Base-by-base conservation (phyloP, 2,797 vertebrate species). In the Syndactyla subalaris region DNA sequence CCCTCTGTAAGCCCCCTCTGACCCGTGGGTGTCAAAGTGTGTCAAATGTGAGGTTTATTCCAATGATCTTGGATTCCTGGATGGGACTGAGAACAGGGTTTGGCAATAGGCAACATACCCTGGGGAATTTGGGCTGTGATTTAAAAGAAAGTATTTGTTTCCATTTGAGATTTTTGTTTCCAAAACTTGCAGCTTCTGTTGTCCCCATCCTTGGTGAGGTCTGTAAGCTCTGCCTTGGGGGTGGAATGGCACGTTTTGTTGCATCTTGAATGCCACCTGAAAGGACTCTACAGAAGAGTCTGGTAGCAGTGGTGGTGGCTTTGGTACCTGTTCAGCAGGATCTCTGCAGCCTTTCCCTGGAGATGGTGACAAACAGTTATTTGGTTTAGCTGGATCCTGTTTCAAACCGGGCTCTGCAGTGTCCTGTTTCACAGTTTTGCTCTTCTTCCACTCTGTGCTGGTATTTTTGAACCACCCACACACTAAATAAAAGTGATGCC, bases 121-220 rank as follows among this genome's bases (percentile, higher is more conserved):
- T 26, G n/a, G 16, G 57, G 59, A 71, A 10, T 67, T 19, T 34
- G 30, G 32, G 8, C 36, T 10, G 18, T 55, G 34, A 6, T 57
- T 87, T 81, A 14, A 62, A 80, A 70, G 32, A 34, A 77, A 65
- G 4, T 48, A 23, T 68, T 52, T 58, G 7, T 67, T 76, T 72
- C 38, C n/a, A 9, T 21, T 70, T 63, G 18, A 38, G 19, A 3
- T 43, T 51, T 66, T 26, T 8, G 6, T 46, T 49, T 30, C 16
- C 26, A 6, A 32, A 81, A 19, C 38, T 26, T 74, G 49, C 41
- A 43, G 52, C 30, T 68, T 34, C 18, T 65, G 4, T 74, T 63
- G 36, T 66, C n/a, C 43, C 43, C 30, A 6, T 55, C 8, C 1
- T 4, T 0, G 0, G 15, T 15, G 49, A 7, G 29, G 10, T 82